Conservation (phyloP, 2,797 vertebrate species). For the Tachyglossus aculeatus region DNA sequence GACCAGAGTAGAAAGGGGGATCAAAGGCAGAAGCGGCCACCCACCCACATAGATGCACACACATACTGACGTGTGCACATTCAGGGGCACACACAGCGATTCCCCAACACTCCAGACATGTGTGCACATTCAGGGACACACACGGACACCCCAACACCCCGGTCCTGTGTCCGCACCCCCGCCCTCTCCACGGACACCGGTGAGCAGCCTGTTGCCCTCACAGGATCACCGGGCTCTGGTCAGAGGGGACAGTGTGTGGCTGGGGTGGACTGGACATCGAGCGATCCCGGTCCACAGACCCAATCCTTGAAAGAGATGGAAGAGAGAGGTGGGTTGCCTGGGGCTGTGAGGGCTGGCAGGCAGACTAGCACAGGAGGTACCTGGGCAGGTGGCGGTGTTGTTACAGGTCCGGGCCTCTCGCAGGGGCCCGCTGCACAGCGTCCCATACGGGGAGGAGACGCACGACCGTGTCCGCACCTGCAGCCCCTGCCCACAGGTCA, state of each 20-base stretch:
- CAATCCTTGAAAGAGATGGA: not conserved
- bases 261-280: not conserved
- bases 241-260: not conserved
- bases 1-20: no score
- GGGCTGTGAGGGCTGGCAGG: constrained; percentile 35
- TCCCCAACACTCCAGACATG: constrained; percentile 22
- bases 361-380: constrained; percentile 63
- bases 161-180: no score
- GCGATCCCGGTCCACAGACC: not conserved
- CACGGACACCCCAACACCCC: no score
- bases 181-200: constrained; percentile 10
- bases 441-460: constrained; percentile 95
- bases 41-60: constrained; percentile 34
- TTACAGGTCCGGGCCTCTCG: constrained; percentile 95
- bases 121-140: constrained; percentile 47
- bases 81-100: constrained; percentile 15
- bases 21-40: no score
- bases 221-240: not conserved
- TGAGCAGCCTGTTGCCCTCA: not conserved
- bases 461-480: constrained; percentile 97
- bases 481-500: constrained; percentile 95
- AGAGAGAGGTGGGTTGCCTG: no score
- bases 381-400: constrained; percentile 94
- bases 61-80: constrained; percentile 30
- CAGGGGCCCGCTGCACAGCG: constrained; percentile 94